Base-by-base conservation (phyloP, 2,888 invertebrate species). In the Brachypterus glaber region DNA sequence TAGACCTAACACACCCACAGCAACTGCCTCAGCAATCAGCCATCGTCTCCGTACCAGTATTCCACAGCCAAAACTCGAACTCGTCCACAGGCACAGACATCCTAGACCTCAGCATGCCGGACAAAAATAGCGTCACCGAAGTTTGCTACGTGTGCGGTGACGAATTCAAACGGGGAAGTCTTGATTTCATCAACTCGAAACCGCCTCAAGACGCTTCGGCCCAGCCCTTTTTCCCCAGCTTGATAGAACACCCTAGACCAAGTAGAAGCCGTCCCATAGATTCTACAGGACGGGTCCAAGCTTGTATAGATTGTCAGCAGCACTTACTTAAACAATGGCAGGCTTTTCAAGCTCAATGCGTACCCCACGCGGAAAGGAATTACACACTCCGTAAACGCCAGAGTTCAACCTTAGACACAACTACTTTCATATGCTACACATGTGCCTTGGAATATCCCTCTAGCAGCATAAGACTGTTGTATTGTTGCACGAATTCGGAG, bases 61-160 rank as follows among this genome's bases (percentile, higher is more conserved):
- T 51, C 44, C 64, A 63, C 47, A 63, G 56, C 39, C 64, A 64
- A 46, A 65, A 63, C 49, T 62, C 63, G 9, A 63, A 63, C 37
- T 64, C 74, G 1, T 45, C 46, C 1, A 75, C 78, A n/a, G 86
- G 84, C 54, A 79, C 86, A 25, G 87, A 87, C 62, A 88, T 88
- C 54, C 70, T 89, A 43, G 89, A 90, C 69, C 72, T 90, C 41
- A 88, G 88, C 44, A 89, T 90, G 89, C 89, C 89, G 8, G 89
- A 89, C 67, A 89, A 89, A 70, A 89, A 89, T 70, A 84, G 88
- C 9, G 78, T 83, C 52, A 88, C 87, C 14, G 88, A 89, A 67
- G 88, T 89, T 35, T 88, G 87, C 66, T 90, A 89, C 66, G 84
- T 89, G 11, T 90, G 90, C 66, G 90, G 90, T 13, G 88, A 88